These are phyloP conservation scores for Nipponia nippon DNA, from an alignment of 2,113 vertebrate genomes.

Conservation along the genomic window DNA sequence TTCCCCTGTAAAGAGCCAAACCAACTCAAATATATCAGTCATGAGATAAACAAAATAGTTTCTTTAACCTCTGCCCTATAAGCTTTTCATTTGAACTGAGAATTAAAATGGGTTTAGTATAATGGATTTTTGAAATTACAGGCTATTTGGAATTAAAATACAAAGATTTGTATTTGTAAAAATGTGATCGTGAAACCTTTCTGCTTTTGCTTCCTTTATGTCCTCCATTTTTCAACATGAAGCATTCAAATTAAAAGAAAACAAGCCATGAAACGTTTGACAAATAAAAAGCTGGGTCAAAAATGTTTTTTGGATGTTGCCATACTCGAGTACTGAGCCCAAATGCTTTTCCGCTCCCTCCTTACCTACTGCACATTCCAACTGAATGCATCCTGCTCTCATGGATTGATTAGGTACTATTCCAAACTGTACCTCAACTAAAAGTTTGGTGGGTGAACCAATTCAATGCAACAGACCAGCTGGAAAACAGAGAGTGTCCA, in stretches of 20 bases:
- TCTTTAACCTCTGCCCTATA: slow-evolving; percentile 13
- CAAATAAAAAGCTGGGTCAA: neutral
- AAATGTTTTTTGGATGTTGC: neutral
- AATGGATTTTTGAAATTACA: slow-evolving; percentile 36
- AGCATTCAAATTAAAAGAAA: slow-evolving; percentile 1
- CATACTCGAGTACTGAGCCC: neutral
- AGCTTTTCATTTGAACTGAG: neutral
- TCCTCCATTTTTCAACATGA: neutral
- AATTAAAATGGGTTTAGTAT: neutral
- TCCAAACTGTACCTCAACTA: neutral
- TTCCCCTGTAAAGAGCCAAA: neutral
- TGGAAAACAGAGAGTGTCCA: neutral
- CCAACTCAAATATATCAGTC: neutral
- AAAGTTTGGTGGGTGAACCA: neutral
- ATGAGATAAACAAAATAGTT: slow-evolving; percentile 31
- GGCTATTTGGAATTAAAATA: neutral
- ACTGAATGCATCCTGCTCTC: neutral
- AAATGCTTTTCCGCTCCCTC: neutral
- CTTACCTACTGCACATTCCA: neutral
- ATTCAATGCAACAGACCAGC: neutral
- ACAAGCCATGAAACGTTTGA: neutral
- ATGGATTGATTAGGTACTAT: neutral
- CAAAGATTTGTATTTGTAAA: neutral
- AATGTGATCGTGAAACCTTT: neutral
- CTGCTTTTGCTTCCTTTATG: neutral